Evolutionary conservation across 2,888 invertebrate species (phyloP), one percentile per base, ranked within the genome.

Genomic region (Panorpa germanica): DNA sequence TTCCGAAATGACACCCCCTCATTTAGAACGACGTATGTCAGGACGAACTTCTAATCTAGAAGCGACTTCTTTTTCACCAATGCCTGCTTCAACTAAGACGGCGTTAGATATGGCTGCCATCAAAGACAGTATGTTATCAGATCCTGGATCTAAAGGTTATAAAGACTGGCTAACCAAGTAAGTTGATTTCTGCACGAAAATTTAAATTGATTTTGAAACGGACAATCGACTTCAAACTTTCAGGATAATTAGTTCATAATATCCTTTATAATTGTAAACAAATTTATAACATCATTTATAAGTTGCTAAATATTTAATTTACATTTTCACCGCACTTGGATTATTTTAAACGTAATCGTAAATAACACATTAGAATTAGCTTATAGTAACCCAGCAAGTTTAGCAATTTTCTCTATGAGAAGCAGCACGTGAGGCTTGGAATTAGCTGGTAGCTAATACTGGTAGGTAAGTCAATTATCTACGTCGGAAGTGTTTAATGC

Each of bases 131-230:
- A 47, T 70, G 29, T 44, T 78, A 37, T 61, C 65, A 16, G 78
- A 80, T 40, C 64, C 72, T 29, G 80, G 80, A 1, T 78, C 78
- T 2, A 53, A 62, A 2, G 68, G 63, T 41, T 80, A 80, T 46
- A 71, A 73, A 45, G 67, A 74, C 38, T 80, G 80, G 78, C 48
- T 80, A 19, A 56, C 69, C 25, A 75, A 71, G 78, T 78, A 55
- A 55, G 58, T 45, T 32, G n/a, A 11, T 22, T 14, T 24, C 11
- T 11, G 18, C 12, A 13, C 5, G 7, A 26, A 21, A 26, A 9
- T 25, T 25, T 18, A 9, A n/a, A 28, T 13, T 20, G 7, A 20
- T 19, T 25, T 18, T 26, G 25, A 7, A 19, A 7, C 19, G 9
- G 19, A 19, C 6, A 5, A 5, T 5, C 23, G 5, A 15, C 23